Percentiles rank a stretch among this genome's conserved stretches.
These are phyloP conservation scores for Petrolisthes cinctipes DNA, from an alignment of 2,888 invertebrate genomes.

Conservation along the genomic window DNA sequence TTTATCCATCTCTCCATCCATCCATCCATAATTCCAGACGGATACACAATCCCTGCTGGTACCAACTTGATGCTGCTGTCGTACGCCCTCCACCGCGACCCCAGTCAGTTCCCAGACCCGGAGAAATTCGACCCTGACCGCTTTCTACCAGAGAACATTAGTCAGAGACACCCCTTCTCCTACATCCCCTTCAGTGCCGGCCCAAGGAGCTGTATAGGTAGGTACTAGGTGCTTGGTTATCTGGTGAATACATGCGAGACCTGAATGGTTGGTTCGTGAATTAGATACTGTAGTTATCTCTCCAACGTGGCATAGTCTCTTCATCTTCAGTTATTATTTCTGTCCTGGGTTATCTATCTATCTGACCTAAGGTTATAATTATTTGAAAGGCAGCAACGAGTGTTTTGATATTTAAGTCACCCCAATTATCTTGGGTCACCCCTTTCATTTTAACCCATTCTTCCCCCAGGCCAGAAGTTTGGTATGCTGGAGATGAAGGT, in stretches of 20 bases:
- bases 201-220: slow-evolving; percentile 66
- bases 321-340: too few species aligned
- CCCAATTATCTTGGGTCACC: too few species aligned
- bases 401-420: too few species aligned
- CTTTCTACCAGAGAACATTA: slow-evolving; percentile 71
- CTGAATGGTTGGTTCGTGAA: too few species aligned
- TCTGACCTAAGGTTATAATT: too few species aligned
- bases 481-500: slow-evolving; percentile 58
- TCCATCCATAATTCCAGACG: slow-evolving; percentile 56
- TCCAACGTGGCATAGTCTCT: too few species aligned
- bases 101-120: slow-evolving; percentile 73
- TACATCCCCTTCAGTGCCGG: slow-evolving; percentile 67
- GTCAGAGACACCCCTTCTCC: slow-evolving; percentile 69
- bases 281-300: too few species aligned
- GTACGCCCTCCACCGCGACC: slow-evolving; percentile 71
- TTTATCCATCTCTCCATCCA: not conserved
- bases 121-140: slow-evolving; percentile 73
- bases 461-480: slow-evolving; percentile 51
- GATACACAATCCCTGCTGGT: slow-evolving; percentile 69
- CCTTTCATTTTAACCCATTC: not conserved
- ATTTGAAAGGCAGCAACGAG: too few species aligned
- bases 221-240: too few species aligned
- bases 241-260: too few species aligned
- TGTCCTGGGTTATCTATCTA: too few species aligned
- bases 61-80: slow-evolving; percentile 69